phyloP scores from a whole-genome alignment of 1,140 invertebrate genomes.

The Gonioctena quinquepunctata region DNA sequence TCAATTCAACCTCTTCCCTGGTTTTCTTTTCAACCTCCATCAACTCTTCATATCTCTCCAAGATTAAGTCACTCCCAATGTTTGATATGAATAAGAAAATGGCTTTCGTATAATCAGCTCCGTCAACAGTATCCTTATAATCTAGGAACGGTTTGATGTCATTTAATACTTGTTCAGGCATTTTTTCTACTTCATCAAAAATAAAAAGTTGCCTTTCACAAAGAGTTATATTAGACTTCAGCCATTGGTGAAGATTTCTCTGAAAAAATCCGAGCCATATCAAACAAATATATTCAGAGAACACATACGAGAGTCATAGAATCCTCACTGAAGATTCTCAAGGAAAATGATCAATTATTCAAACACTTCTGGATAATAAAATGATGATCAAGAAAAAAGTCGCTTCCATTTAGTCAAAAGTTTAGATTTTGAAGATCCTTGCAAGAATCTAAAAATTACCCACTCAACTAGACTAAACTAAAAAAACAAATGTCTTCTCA shows the following conservation, averaged over 20 bases:
- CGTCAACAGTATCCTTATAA: constrained; percentile 69
- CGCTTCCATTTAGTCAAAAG: no score
- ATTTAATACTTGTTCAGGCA: constrained; percentile 84
- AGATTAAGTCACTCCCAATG: constrained; percentile 74
- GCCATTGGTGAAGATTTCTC: constrained; percentile 64
- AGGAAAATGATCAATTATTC: no score
- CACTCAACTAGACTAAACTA: no score
- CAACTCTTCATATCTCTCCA: constrained; percentile 64
- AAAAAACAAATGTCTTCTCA: no score
- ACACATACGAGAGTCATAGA: no score
- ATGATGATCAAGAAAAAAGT: no score
- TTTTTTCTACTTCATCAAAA: constrained; percentile 97
- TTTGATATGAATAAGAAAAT: constrained; percentile 94
- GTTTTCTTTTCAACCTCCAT: constrained; percentile 65
- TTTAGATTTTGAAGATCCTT: no score
- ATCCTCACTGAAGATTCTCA: no score
- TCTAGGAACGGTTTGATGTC: constrained; percentile 87
- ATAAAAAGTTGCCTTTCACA: constrained; percentile 87
- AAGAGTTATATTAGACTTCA: constrained; percentile 64
- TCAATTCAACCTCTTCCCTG: constrained; percentile 67
- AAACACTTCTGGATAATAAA: no score
- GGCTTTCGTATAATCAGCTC: constrained; percentile 68
- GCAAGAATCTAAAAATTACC: no score
- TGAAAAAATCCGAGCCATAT: background rate
- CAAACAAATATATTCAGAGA: no score